Evolutionary conservation across 1,140 invertebrate genomes (phyloP).

Genomic region (Cotesia glomerata): DNA sequence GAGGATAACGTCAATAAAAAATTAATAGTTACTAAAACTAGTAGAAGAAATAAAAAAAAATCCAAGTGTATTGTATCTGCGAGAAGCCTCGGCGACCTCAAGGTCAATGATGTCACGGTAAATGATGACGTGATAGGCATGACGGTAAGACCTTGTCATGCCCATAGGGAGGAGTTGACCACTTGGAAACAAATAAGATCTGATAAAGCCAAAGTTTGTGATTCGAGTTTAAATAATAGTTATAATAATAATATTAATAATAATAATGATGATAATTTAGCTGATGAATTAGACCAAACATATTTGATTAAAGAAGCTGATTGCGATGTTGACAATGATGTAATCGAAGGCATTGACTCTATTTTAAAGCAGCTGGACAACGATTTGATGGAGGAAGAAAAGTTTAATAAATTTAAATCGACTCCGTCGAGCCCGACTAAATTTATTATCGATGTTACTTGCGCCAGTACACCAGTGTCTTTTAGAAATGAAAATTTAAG

Average conservation of each 20-base stretch:
- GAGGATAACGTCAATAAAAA: not conserved
- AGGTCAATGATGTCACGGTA: constrained; percentile 48
- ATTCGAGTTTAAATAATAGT: constrained; percentile 1
- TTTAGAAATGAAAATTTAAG: not conserved
- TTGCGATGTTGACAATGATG: not conserved
- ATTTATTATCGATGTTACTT: constrained; percentile 12
- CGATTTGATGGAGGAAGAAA: not conserved
- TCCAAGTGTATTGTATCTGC: constrained; percentile 35
- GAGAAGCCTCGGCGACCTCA: constrained; percentile 39
- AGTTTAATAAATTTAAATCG: not conserved
- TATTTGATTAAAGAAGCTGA: constrained; percentile 42
- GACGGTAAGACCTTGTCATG: constrained; percentile 45
- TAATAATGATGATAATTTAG: not conserved
- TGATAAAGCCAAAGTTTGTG: not conserved
- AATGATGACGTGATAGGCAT: constrained; percentile 47
- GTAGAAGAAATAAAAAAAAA: constrained; percentile 12
- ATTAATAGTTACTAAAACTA: not conserved
- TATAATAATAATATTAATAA: no score
- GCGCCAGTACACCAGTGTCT: constrained; percentile 18
- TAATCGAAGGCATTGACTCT: not conserved
- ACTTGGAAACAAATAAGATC: constrained; percentile 53
- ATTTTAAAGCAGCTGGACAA: not conserved
- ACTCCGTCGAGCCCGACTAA: not conserved
- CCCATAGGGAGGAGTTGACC: constrained; percentile 22
- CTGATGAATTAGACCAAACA: constrained; percentile 43